A percentile compares a stretch with the other conserved stretches of the same genome.
Evolutionary conservation across 2,797 vertebrate species (phyloP).

Genomic region (Meriones psammophilus): DNA sequence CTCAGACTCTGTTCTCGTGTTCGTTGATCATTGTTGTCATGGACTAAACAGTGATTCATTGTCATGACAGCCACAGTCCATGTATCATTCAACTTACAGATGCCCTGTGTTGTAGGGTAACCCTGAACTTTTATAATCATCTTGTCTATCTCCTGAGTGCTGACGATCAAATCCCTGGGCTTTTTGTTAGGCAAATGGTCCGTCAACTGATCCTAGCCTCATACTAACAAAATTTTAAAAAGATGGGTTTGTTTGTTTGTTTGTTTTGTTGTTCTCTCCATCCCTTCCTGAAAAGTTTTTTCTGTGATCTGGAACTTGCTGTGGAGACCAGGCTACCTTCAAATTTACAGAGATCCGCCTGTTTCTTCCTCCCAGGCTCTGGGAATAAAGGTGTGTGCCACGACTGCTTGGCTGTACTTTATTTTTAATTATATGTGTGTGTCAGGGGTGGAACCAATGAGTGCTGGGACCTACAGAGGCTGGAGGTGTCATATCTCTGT

Average conservation of each 20-base stretch:
- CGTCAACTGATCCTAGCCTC: background rate
- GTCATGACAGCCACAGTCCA: background rate
- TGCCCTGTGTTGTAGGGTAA: background rate
- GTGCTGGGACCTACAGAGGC: background rate
- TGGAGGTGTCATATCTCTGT: background rate
- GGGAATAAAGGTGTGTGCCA: background rate
- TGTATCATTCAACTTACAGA: background rate
- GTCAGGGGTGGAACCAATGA: background rate
- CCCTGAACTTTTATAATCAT: background rate
- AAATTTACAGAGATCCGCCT: background rate
- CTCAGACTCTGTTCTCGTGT: background rate
- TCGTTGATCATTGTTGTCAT: background rate
- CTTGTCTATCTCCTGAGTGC: background rate
- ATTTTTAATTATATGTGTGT: background rate
- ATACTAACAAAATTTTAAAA: background rate
- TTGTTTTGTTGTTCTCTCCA: background rate
- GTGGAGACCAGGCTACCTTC: background rate
- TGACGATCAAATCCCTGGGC: background rate
- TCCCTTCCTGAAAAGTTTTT: background rate
- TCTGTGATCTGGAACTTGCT: background rate
- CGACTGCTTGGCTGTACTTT: background rate
- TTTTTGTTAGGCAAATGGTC: background rate
- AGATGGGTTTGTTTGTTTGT: background rate
- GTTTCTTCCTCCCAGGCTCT: background rate
- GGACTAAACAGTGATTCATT: background rate